Percentiles rank a stretch among this genome's conserved stretches.
Conservation (phyloP, 2,888 invertebrate species). For the Zonitis immaculata region DNA sequence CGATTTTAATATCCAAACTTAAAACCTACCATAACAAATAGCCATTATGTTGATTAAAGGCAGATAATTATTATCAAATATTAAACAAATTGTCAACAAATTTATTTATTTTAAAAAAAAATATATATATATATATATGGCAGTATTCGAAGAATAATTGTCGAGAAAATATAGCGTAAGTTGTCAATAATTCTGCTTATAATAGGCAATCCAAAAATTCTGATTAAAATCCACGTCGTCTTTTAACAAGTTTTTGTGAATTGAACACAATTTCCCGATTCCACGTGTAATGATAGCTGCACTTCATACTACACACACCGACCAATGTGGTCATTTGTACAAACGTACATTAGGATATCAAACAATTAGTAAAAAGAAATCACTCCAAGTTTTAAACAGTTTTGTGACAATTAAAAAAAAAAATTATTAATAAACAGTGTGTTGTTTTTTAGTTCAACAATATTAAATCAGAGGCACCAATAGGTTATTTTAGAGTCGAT, state of each 20-base stretch:
- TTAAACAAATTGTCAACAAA: slow-evolving; percentile 29
- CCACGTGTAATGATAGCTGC: slow-evolving; percentile 87
- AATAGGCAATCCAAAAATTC: not conserved
- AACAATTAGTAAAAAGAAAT: slow-evolving; percentile 1
- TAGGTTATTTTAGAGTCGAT: not conserved
- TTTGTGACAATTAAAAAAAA: too few relatives aligned
- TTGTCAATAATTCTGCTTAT: not conserved
- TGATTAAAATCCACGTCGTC: slow-evolving; percentile 53
- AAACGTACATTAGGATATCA: slow-evolving; percentile 35
- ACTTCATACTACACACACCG: slow-evolving; percentile 57
- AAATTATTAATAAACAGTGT: too few relatives aligned
- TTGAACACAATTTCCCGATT: slow-evolving; percentile 89
- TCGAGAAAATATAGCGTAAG: slow-evolving; percentile 6
- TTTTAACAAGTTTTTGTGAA: slow-evolving; percentile 88
- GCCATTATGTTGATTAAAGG: slow-evolving; percentile 35
- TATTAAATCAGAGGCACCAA: not conserved
- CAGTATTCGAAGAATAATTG: slow-evolving; percentile 4
- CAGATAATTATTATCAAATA: slow-evolving; percentile 29
- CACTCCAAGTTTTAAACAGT: not conserved
- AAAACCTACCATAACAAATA: slow-evolving; percentile 47
- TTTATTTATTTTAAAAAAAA: not conserved
- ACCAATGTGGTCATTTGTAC: slow-evolving; percentile 44
- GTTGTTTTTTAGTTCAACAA: too few relatives aligned
- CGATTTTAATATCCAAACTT: not conserved
- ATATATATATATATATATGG: too few relatives aligned